Evolutionary conservation across 2,113 vertebrate genomes (phyloP).

Genomic region (Malurus alboscapulatus): DNA sequence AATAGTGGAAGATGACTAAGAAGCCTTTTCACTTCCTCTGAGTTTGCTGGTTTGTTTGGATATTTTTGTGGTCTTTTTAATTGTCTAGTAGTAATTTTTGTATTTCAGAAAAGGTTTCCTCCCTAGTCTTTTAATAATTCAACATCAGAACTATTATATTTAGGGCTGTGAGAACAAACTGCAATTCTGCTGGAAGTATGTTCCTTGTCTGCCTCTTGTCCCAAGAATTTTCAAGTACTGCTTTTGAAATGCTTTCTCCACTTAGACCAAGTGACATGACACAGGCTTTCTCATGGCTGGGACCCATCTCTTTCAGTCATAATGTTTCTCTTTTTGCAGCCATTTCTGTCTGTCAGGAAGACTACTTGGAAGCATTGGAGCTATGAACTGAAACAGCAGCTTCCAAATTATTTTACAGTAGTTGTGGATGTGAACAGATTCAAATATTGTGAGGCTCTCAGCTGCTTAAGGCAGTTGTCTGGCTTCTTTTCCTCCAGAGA

Average conservation of each 20-base stretch:
- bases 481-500: background rate
- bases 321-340: background rate
- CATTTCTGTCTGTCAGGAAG: background rate
- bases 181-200: background rate
- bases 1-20: background rate
- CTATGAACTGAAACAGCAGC: background rate
- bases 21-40: background rate
- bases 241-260: background rate
- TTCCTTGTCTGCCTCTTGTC: background rate
- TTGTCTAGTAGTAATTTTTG: background rate
- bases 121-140: background rate
- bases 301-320: background rate
- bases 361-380: background rate
- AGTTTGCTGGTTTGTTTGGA: background rate
- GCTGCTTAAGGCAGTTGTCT: background rate
- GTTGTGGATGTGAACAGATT: background rate
- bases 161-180: background rate
- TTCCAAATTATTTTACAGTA: background rate
- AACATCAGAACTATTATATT: background rate
- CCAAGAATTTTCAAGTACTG: background rate
- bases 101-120: background rate
- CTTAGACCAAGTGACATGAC: background rate
- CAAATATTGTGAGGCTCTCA: background rate
- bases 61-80: background rate
- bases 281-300: background rate